Conservation (phyloP, 1,140 invertebrate species). For the Conopomorpha cramerella region DNA sequence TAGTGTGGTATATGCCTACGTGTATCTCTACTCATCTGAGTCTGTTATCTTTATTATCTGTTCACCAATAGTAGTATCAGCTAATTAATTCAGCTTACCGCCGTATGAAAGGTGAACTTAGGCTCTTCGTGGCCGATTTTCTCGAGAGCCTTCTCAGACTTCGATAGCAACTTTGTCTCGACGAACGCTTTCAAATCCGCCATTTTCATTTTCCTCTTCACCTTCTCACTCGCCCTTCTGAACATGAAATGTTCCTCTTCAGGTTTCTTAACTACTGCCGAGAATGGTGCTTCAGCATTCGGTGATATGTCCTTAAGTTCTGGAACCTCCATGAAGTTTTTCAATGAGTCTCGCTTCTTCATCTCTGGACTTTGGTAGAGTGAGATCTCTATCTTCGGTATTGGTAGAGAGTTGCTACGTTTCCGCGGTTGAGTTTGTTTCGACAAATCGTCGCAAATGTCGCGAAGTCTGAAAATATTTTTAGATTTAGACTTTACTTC, state of each 20-base stretch:
- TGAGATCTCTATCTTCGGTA: conserved; percentile 89
- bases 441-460: conserved; percentile 79
- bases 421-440: conserved; percentile 75
- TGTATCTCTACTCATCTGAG: no score
- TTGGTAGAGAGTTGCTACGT: conserved; percentile 89
- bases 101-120: conserved; percentile 52
- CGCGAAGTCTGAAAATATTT: conserved; percentile 73
- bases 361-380: conserved; percentile 77
- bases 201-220: conserved; percentile 86
- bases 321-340: conserved; percentile 77
- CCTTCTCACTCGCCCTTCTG: conserved; percentile 78
- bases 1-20: no score
- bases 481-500: no score
- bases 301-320: conserved; percentile 68
- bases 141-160: conserved; percentile 88
- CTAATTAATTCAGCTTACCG: no score
- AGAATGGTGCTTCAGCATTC: conserved; percentile 44
- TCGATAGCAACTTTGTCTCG: conserved; percentile 87
- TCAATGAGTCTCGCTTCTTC: conserved; percentile 69
- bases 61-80: no score
- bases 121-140: conserved; percentile 80
- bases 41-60: no score
- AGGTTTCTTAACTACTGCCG: conserved; percentile 47
- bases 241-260: conserved; percentile 63
- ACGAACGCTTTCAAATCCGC: conserved; percentile 87